Percentiles rank a stretch among this genome's conserved stretches.
These are phyloP conservation scores for Acanthornis magna DNA, from an alignment of 2,797 vertebrate genomes.

Conservation along the genomic window DNA sequence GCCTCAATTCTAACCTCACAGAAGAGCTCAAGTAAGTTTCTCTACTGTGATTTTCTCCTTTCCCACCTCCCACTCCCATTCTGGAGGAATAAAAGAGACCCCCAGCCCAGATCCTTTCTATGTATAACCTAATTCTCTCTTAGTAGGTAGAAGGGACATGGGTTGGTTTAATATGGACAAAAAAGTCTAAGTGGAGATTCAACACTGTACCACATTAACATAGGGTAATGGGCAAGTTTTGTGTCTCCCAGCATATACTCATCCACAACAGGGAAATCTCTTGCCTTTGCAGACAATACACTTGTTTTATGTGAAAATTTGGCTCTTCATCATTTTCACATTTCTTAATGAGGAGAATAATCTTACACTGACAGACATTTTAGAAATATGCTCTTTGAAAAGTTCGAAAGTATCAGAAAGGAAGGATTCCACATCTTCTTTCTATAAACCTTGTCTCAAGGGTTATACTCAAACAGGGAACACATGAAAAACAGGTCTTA, in stretches of 20 bases:
- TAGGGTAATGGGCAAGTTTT: background rate
- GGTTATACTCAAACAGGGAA: background rate
- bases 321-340: background rate
- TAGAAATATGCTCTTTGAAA: background rate
- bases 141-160: background rate
- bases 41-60: background rate
- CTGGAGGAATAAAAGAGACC: background rate
- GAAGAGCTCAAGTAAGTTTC: background rate
- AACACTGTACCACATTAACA: background rate
- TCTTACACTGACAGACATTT: background rate
- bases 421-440: background rate
- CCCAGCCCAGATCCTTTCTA: background rate
- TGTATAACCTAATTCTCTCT: background rate
- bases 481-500: constrained; percentile 48
- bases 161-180: background rate
- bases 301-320: background rate
- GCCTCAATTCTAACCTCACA: background rate
- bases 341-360: background rate
- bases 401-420: background rate
- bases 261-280: background rate
- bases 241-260: background rate
- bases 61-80: background rate
- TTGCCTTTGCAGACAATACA: background rate
- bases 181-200: background rate
- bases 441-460: background rate